A percentile compares a stretch with the other conserved stretches of the same genome.
Conservation (phyloP, 2,888 invertebrate genomes). For the Neuroscelio doddi region DNA sequence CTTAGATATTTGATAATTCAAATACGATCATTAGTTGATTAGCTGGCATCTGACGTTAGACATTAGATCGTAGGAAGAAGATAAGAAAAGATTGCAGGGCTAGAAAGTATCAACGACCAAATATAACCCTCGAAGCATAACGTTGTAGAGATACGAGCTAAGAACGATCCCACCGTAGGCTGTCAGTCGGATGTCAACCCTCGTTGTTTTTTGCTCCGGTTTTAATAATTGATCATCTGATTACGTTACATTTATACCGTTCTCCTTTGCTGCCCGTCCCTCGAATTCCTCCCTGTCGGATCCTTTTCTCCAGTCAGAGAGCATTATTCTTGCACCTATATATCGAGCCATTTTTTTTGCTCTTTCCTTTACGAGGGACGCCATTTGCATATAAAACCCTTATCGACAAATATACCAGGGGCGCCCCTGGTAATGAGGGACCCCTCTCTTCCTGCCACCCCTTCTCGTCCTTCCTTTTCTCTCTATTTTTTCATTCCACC, state of each 20-base stretch:
- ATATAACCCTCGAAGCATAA: constrained; percentile 39
- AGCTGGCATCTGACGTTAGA: not conserved
- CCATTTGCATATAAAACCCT: constrained; percentile 70
- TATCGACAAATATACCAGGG: constrained; percentile 70
- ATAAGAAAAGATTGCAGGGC: constrained; percentile 32
- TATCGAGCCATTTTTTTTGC: constrained; percentile 64
- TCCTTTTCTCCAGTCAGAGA: constrained; percentile 49
- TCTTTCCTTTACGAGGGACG: constrained; percentile 55
- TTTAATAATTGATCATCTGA: constrained; percentile 72
- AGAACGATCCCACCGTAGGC: constrained; percentile 46
- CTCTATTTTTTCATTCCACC: constrained; percentile 56
- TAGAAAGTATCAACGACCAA: constrained; percentile 37
- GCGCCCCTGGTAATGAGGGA: constrained; percentile 68
- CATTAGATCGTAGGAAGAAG: constrained; percentile 29
- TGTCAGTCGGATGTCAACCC: constrained; percentile 69
- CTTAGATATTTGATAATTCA: not conserved
- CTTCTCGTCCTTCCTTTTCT: constrained; percentile 48
- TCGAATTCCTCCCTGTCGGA: constrained; percentile 13
- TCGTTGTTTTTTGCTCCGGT: constrained; percentile 69
- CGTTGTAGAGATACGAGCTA: constrained; percentile 27
- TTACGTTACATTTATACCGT: constrained; percentile 68
- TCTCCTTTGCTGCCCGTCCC: constrained; percentile 48
- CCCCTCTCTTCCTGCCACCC: constrained; percentile 45
- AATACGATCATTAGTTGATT: not conserved
- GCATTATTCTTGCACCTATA: constrained; percentile 64